Evolutionary conservation across 2,888 invertebrate genomes (phyloP).

Genomic region (Asteroscopus sphinx): DNA sequence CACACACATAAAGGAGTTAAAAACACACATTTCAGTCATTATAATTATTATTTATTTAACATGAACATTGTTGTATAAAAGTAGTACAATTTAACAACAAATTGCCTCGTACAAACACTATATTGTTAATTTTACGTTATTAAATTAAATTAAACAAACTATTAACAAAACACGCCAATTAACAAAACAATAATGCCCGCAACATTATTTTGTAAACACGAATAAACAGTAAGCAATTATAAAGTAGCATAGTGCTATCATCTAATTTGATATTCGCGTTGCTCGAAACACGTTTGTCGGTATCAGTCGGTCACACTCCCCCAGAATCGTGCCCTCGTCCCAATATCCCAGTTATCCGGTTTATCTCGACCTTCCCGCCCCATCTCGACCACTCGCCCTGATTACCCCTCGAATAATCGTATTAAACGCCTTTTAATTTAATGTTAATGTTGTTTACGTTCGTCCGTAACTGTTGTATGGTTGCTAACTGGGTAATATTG

Average conservation of each 20-base stretch:
- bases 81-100: no score
- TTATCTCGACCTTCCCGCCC: slow-evolving; percentile 28
- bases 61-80: no score
- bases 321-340: slow-evolving; percentile 22
- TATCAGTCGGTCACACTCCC: slow-evolving; percentile 47
- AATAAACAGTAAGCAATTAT: slow-evolving; percentile 30
- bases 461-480: slow-evolving; percentile 53
- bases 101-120: no score
- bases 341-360: slow-evolving; percentile 32
- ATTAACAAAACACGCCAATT: no score
- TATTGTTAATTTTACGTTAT: no score
- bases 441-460: slow-evolving; percentile 63
- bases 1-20: no score
- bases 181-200: no score
- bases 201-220: no score
- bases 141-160: no score
- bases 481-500: slow-evolving; percentile 53
- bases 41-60: no score
- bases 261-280: slow-evolving; percentile 40
- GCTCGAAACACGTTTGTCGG: slow-evolving; percentile 28
- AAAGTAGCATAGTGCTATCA: slow-evolving; percentile 12
- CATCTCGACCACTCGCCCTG: slow-evolving; percentile 60
- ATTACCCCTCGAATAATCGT: slow-evolving; percentile 58
- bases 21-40: no score
- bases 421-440: slow-evolving; percentile 64